Evolutionary conservation across 2,113 vertebrate species (phyloP).

Genomic region (Mustela nigripes): DNA sequence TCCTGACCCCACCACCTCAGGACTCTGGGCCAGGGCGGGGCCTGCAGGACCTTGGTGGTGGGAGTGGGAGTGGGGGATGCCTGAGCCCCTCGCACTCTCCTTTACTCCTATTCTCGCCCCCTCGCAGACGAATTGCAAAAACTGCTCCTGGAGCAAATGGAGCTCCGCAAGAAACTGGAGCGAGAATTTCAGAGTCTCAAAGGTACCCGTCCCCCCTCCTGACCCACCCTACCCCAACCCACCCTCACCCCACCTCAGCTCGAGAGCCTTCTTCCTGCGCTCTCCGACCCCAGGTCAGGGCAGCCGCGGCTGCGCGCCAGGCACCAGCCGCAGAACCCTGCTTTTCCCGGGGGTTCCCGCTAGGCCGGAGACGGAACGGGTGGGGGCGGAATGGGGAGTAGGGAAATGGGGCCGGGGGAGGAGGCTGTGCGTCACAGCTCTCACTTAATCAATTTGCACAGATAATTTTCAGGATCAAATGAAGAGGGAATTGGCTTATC

Average conservation of each 20-base stretch:
- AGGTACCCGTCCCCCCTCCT: conserved; percentile 87
- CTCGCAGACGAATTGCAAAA: conserved; percentile 96
- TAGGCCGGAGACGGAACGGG: not conserved
- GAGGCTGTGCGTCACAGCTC: conserved; percentile 72
- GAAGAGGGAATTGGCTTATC: conserved; percentile 98
- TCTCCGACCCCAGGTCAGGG: not conserved
- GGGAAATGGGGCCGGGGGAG: conserved; percentile 1
- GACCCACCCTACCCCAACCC: not conserved
- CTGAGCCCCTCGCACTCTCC: no score
- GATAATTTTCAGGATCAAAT: conserved; percentile 99
- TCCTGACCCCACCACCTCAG: not conserved
- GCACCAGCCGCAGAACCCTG: not conserved
- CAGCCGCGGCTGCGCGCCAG: not conserved
- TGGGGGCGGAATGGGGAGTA: not conserved
- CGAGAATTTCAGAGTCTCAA: conserved; percentile 98
- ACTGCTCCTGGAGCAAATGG: conserved; percentile 97
- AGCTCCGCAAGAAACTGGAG: conserved; percentile 98
- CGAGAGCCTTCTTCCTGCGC: not conserved
- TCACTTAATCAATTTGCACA: conserved; percentile 88
- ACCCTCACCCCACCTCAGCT: not conserved
- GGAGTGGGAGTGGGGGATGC: not conserved
- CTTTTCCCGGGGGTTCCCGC: not conserved
- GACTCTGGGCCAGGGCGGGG: not conserved
- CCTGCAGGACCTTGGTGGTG: not conserved
- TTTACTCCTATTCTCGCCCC: conserved; percentile 55